Conservation (phyloP, 1,140 invertebrate species). For the Adelges cooleyi region DNA sequence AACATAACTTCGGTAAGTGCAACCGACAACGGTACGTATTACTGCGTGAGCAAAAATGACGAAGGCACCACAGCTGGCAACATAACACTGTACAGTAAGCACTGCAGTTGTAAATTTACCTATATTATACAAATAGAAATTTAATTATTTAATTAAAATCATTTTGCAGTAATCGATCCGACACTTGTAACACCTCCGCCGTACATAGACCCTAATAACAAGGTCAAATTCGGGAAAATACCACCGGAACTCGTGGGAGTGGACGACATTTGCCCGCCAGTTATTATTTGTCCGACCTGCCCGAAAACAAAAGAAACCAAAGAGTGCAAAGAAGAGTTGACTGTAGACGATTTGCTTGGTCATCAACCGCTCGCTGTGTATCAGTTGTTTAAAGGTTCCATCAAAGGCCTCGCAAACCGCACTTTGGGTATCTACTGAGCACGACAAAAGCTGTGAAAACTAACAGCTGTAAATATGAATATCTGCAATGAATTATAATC, state of each 20-base stretch:
- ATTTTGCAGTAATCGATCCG: slow-evolving; percentile 39
- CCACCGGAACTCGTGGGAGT: slow-evolving; percentile 36
- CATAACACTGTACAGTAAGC: slow-evolving; percentile 38
- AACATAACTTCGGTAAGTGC: slow-evolving; percentile 54
- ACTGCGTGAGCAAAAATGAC: slow-evolving; percentile 74
- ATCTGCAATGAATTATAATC: too few species aligned
- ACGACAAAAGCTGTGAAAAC: neutral
- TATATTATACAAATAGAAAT: too few species aligned
- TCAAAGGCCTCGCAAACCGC: slow-evolving; percentile 46
- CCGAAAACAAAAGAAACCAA: slow-evolving; percentile 44
- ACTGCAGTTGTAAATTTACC: too few species aligned
- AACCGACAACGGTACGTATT: slow-evolving; percentile 59
- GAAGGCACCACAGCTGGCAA: slow-evolving; percentile 62
- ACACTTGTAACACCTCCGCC: slow-evolving; percentile 39
- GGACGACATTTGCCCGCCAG: slow-evolving; percentile 52
- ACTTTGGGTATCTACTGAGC: slow-evolving; percentile 40
- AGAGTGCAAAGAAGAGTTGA: slow-evolving; percentile 46
- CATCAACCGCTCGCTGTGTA: slow-evolving; percentile 44
- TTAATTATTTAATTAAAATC: neutral
- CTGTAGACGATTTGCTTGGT: slow-evolving; percentile 43
- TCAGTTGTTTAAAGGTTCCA: slow-evolving; percentile 45
- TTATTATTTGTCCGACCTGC: slow-evolving; percentile 45
- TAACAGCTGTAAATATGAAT: too few species aligned
- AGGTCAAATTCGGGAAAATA: slow-evolving; percentile 33
- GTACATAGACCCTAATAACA: slow-evolving; percentile 8